Evolutionary conservation across 1,140 invertebrate genomes (phyloP).

Genomic region (Hormaphis cornu): DNA sequence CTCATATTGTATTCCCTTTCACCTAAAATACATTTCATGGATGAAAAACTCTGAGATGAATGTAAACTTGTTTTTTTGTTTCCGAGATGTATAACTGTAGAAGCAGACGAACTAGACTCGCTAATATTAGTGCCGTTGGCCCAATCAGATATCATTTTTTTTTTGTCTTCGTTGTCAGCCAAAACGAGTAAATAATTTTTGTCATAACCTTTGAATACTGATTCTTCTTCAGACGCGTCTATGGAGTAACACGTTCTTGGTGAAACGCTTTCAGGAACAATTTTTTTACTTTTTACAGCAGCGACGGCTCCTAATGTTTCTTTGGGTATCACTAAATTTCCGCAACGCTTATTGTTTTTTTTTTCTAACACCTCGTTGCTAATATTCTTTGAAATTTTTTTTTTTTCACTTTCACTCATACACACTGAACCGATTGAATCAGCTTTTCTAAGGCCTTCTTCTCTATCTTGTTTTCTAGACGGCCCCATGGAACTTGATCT

Average conservation of each 20-base stretch:
- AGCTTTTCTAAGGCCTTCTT: slow-evolving; percentile 44
- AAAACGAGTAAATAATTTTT: slow-evolving; percentile 47
- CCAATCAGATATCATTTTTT: slow-evolving; percentile 10
- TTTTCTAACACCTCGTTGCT: slow-evolving; percentile 60
- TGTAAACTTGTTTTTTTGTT: slow-evolving; percentile 28
- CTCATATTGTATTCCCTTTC: slow-evolving; percentile 48
- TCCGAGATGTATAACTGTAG: slow-evolving; percentile 40
- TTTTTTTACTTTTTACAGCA: slow-evolving; percentile 44
- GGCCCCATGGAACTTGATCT: slow-evolving; percentile 56
- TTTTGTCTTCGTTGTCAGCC: slow-evolving; percentile 38
- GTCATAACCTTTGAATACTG: slow-evolving; percentile 39
- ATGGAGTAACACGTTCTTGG: slow-evolving; percentile 50
- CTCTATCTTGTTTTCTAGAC: slow-evolving; percentile 40
- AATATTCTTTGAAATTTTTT: slow-evolving; percentile 57
- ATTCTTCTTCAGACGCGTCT: slow-evolving; percentile 45
- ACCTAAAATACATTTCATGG: slow-evolving; percentile 68
- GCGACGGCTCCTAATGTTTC: slow-evolving; percentile 57
- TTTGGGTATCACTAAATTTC: slow-evolving; percentile 46
- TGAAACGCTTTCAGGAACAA: slow-evolving; percentile 40
- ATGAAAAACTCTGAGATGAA: slow-evolving; percentile 53
- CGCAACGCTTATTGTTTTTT: slow-evolving; percentile 42
- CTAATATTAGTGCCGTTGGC: slow-evolving; percentile 33
- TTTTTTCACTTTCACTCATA: slow-evolving; percentile 59
- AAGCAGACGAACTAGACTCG: slow-evolving; percentile 38
- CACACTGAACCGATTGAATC: slow-evolving; percentile 49